Conservation (phyloP, 1,140 invertebrate species). For the Apis cerana region DNA sequence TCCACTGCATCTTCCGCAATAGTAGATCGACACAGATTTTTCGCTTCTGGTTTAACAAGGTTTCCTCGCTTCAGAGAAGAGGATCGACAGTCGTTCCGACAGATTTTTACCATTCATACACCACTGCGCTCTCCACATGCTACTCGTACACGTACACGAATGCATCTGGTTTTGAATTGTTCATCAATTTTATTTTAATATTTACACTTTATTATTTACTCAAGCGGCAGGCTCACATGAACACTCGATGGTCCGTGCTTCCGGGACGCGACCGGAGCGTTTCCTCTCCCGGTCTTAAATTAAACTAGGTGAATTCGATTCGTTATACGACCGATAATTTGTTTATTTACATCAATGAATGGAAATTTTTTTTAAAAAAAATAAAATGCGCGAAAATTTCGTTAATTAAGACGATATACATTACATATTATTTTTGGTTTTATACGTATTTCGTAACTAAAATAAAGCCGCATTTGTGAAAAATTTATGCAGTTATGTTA, state of each 20-base stretch:
- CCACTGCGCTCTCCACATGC: slow-evolving; percentile 23
- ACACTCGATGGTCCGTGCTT: slow-evolving; percentile 35
- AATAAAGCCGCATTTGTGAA: too few relatives aligned
- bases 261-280: slow-evolving; percentile 27
- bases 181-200: slow-evolving; percentile 53
- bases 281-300: not conserved
- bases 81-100: slow-evolving; percentile 38
- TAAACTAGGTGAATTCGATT: not conserved
- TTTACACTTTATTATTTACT: slow-evolving; percentile 47
- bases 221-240: slow-evolving; percentile 61
- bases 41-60: slow-evolving; percentile 7
- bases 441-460: too few relatives aligned
- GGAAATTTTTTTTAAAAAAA: too few relatives aligned
- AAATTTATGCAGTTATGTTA: too few relatives aligned
- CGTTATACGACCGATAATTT: not conserved
- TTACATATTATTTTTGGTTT: too few relatives aligned
- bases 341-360: not conserved
- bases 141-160: slow-evolving; percentile 53
- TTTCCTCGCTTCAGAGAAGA: not conserved
- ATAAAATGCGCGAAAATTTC: not conserved
- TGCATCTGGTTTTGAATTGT: slow-evolving; percentile 17
- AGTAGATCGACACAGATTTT: slow-evolving; percentile 5
- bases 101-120: slow-evolving; percentile 28
- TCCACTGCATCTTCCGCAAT: slow-evolving; percentile 18
- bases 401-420: not conserved